These are phyloP conservation scores for Drosophila suzukii DNA, from an alignment of 1,140 invertebrate genomes.

Conservation along the genomic window DNA sequence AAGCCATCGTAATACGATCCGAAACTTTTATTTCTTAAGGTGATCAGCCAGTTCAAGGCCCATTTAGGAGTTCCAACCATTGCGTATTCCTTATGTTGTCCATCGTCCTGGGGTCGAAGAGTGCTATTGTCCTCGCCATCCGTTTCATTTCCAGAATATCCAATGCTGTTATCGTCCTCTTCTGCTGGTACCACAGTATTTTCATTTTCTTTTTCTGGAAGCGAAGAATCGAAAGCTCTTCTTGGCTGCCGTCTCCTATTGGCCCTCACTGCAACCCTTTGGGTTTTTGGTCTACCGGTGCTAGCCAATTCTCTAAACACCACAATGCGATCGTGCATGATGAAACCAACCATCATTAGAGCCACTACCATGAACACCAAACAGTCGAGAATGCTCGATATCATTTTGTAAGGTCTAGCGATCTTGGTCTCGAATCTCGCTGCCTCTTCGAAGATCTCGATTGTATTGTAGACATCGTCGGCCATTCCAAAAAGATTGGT, in stretches of 20 bases:
- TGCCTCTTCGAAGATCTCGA: constrained; percentile 19
- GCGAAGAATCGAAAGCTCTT: not conserved
- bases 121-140: not conserved
- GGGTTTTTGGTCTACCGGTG: not conserved
- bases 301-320: not conserved
- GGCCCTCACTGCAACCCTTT: not conserved
- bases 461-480: constrained; percentile 39
- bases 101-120: constrained; percentile 2
- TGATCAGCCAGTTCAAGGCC: constrained; percentile 9
- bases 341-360: constrained; percentile 4
- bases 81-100: not conserved
- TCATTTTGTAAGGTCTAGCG: constrained; percentile 9
- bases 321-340: constrained; percentile 11
- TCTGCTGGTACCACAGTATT: not conserved
- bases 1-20: constrained; percentile 17
- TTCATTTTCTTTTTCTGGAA: not conserved
- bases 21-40: not conserved
- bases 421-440: constrained; percentile 21
- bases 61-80: constrained; percentile 22
- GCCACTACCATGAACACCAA: constrained; percentile 35
- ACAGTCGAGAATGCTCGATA: constrained; percentile 13
- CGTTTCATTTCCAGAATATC: not conserved
- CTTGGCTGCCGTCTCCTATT: no score
- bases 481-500: constrained; percentile 47
- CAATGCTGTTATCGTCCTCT: constrained; percentile 1